Percentiles rank a stretch among this genome's conserved stretches.
Evolutionary conservation across 2,888 invertebrate genomes (phyloP).

Genomic region (Zaprionus lineosus): DNA sequence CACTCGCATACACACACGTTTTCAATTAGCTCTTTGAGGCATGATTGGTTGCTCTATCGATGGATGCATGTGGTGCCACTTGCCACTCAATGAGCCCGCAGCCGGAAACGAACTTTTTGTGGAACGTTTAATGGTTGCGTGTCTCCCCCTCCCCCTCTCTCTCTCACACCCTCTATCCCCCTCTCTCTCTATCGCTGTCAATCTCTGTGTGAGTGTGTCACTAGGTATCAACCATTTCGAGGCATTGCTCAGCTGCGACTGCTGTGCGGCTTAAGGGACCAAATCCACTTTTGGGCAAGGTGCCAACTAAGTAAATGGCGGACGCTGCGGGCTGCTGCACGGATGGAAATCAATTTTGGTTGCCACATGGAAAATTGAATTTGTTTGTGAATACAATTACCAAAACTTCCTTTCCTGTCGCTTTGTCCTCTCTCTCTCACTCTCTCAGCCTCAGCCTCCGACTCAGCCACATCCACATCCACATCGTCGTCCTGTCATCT

Average conservation of each 20-base stretch:
- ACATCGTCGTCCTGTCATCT: too few species aligned
- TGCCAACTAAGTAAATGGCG: conserved; percentile 24
- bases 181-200: too few species aligned
- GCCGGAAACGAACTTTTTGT: background rate
- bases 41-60: conserved; percentile 52
- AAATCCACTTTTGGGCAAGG: background rate
- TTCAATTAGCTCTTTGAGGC: conserved; percentile 65
- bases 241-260: background rate
- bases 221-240: too few species aligned
- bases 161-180: too few species aligned
- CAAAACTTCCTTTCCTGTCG: conserved; percentile 68
- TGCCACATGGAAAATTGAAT: conserved; percentile 71
- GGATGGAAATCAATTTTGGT: conserved; percentile 71
- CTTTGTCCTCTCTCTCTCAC: conserved; percentile 15
- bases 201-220: too few species aligned
- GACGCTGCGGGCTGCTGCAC: conserved; percentile 28
- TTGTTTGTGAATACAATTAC: conserved; percentile 78
- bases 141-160: too few species aligned
- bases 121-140: too few species aligned
- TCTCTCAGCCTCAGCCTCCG: too few species aligned
- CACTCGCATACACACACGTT: conserved; percentile 24
- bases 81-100: conserved; percentile 23
- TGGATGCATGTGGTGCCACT: conserved; percentile 21
- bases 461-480: too few species aligned
- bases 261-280: background rate